A percentile compares a stretch with the other conserved stretches of the same genome.
These are phyloP conservation scores for Carcina quercana DNA, from an alignment of 2,888 invertebrate genomes.

Conservation along the genomic window DNA sequence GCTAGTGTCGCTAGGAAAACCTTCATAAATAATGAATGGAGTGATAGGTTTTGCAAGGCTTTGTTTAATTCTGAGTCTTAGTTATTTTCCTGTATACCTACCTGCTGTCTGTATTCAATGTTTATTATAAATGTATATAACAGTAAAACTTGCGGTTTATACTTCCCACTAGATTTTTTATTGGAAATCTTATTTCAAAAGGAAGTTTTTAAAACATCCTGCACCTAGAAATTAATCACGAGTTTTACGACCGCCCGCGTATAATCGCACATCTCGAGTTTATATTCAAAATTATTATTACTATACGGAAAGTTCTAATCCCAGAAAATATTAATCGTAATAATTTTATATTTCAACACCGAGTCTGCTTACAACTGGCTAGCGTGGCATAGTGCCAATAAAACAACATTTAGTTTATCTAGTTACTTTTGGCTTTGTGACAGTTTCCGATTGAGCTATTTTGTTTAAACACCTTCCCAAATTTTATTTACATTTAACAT, in stretches of 20 bases:
- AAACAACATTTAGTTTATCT: slow-evolving; percentile 34
- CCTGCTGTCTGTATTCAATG: no score
- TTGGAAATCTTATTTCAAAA: no score
- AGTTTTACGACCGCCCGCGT: slow-evolving; percentile 18
- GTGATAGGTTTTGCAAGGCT: slow-evolving; percentile 16
- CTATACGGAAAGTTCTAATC: slow-evolving; percentile 20
- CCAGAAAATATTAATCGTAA: slow-evolving; percentile 10
- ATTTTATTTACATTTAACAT: no score
- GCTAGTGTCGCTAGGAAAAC: slow-evolving; percentile 22
- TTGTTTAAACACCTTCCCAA: no score
- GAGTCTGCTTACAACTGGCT: slow-evolving; percentile 15
- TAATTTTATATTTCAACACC: slow-evolving; percentile 19
- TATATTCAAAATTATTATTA: slow-evolving; percentile 13
- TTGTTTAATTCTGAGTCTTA: no score
- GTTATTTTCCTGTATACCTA: no score
- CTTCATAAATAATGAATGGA: slow-evolving; percentile 30
- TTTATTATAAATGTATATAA: no score
- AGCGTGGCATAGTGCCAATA: slow-evolving; percentile 25
- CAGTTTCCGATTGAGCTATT: slow-evolving; percentile 32
- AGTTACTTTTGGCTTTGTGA: slow-evolving; percentile 44
- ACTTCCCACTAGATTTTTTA: no score
- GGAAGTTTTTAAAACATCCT: no score
- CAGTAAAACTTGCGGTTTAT: no score
- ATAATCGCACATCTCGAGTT: slow-evolving; percentile 19
- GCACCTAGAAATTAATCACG: slow-evolving; percentile 9